phyloP scores from a whole-genome alignment of 2,797 vertebrate species.

The Thunnus albacares region DNA sequence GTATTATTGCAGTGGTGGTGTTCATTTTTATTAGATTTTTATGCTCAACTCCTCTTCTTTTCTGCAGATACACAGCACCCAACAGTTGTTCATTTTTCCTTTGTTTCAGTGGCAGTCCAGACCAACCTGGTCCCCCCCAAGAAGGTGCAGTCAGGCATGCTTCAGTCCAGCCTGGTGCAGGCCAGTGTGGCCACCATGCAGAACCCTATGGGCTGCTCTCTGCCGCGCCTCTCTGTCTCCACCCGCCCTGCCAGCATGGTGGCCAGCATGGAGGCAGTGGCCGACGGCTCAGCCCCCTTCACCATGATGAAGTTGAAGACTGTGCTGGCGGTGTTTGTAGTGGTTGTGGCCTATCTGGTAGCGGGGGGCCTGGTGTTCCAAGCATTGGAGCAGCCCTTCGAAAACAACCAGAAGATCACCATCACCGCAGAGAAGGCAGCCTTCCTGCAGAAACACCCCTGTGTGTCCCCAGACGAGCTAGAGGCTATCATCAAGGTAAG shows the following conservation, averaged over 20 bases:
- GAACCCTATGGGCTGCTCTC: conserved; percentile 87
- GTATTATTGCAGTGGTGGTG: too few relatives aligned
- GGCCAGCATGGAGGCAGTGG: conserved; percentile 89
- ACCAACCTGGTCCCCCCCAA: conserved; percentile 85
- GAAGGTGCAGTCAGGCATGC: conserved; percentile 85
- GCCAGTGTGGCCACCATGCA: conserved; percentile 89
- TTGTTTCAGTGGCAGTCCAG: conserved; percentile 85
- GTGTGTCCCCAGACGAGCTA: conserved; percentile 91
- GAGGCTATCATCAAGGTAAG: conserved; percentile 95
- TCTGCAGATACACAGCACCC: background rate
- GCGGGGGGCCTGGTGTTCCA: conserved; percentile 92
- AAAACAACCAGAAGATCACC: conserved; percentile 93
- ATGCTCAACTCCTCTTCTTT: too few relatives aligned
- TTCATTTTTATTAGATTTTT: too few relatives aligned
- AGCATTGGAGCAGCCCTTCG: conserved; percentile 94
- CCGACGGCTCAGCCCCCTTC: conserved; percentile 87
- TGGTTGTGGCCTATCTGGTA: conserved; percentile 95
- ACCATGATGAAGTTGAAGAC: conserved; percentile 98
- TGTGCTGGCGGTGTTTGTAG: conserved; percentile 93
- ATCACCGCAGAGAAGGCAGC: conserved; percentile 93
- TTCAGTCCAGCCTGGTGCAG: conserved; percentile 86
- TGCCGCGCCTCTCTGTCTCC: conserved; percentile 86
- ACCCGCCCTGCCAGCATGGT: conserved; percentile 89
- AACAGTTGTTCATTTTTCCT: conserved; percentile 6
- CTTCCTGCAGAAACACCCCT: conserved; percentile 92